Conservation (phyloP, 2,113 vertebrate genomes). For the Takifugu bimaculatus region DNA sequence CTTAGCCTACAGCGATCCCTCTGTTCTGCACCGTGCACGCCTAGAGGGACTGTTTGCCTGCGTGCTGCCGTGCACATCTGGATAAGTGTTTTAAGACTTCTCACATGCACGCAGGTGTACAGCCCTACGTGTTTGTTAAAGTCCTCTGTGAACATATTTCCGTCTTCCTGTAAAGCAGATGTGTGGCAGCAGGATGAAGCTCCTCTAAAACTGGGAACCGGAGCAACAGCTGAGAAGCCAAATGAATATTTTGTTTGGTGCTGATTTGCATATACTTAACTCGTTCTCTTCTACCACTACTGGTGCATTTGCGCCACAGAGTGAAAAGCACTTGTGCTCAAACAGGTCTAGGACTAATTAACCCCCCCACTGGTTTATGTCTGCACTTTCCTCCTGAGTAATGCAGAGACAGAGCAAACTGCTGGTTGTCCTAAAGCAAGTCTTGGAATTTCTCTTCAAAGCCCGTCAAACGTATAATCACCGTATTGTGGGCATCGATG, state of each 20-base stretch:
- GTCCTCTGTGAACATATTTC: slow-evolving; percentile 1
- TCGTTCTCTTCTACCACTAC: not conserved
- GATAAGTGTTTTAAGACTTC: slow-evolving; percentile 10
- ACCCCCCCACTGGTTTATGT: not conserved
- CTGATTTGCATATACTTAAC: too few species aligned
- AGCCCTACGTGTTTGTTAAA: slow-evolving; percentile 2
- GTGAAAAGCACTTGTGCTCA: slow-evolving; percentile 28
- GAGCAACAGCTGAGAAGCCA: slow-evolving; percentile 5
- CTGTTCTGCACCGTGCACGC: slow-evolving; percentile 29
- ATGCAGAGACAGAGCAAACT: not conserved
- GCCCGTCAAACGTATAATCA: slow-evolving; percentile 8
- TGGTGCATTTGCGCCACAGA: slow-evolving; percentile 13
- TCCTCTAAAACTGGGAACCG: slow-evolving; percentile 1
- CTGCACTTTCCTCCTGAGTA: not conserved
- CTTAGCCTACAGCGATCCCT: slow-evolving; percentile 44
- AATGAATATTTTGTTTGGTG: not conserved
- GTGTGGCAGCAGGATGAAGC: slow-evolving; percentile 7
- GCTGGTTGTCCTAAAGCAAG: not conserved
- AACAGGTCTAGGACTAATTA: slow-evolving; percentile 9
- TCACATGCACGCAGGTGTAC: not conserved
- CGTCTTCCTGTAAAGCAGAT: slow-evolving; percentile 18
- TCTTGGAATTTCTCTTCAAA: slow-evolving; percentile 1
- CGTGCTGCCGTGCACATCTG: slow-evolving; percentile 1
- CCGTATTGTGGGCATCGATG: not conserved
- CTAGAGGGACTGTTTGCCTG: slow-evolving; percentile 25